A percentile compares a stretch with the other conserved stretches of the same genome.
These are phyloP conservation scores for Alosa alosa DNA, from an alignment of 2,113 vertebrate genomes.

Conservation along the genomic window DNA sequence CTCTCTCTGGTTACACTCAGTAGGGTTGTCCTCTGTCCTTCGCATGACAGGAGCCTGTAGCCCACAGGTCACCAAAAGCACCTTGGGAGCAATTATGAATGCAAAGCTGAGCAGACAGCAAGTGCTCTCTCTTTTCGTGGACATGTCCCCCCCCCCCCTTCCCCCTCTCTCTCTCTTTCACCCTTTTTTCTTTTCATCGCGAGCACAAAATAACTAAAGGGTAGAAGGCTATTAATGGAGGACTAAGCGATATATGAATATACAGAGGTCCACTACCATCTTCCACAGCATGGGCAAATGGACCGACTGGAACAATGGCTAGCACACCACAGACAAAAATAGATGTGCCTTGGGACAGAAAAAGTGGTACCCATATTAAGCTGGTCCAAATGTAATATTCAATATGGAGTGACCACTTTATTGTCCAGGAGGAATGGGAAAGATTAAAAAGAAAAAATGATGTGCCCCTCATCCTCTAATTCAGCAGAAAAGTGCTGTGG, in stretches of 20 bases:
- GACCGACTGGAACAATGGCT: constrained; percentile 1
- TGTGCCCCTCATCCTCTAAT: constrained; percentile 47
- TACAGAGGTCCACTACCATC: neutral
- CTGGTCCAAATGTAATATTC: constrained; percentile 44
- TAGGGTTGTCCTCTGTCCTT: neutral
- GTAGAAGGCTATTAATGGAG: neutral
- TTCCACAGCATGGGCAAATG: constrained; percentile 1
- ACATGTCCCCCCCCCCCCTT: neutral
- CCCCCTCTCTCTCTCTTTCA: neutral
- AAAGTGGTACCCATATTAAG: constrained; percentile 33
- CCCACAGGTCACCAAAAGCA: neutral
- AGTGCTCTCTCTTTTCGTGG: neutral
- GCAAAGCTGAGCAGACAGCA: neutral
- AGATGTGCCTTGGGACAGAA: constrained; percentile 10
- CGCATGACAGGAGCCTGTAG: neutral
- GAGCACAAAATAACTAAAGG: neutral
- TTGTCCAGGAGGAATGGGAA: constrained; percentile 24
- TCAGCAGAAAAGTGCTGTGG: constrained; percentile 53
- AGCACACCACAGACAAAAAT: constrained; percentile 8
- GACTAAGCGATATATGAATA: neutral
- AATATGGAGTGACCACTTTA: constrained; percentile 30
- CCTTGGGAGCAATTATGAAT: neutral
- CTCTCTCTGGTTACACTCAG: neutral
- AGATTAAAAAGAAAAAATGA: constrained; percentile 26
- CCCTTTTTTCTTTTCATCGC: neutral